Evolutionary conservation across 2,888 invertebrate genomes (phyloP), one percentile per base, ranked within the genome.

Genomic region (Lordiphosa fenestrarum): DNA sequence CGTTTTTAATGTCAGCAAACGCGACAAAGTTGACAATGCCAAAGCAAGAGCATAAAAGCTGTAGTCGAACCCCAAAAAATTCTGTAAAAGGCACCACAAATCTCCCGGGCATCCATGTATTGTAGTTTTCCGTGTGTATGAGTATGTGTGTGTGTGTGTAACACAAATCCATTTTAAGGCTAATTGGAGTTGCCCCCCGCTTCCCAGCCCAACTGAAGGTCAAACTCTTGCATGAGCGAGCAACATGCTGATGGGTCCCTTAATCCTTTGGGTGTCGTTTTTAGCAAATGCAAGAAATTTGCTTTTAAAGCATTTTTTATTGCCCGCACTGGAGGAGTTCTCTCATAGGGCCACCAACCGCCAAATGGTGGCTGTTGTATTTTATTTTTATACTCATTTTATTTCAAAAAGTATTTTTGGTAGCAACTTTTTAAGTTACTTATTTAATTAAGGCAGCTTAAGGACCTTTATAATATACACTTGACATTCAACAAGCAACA

Each of bases 131-230:
- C 30, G 37, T 49, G 41, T 50, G 44, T 35, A 19, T 21, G 15
- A 35, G 19, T 47, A 57, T 72, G 77, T 47, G 66, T 72, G 77
- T 2, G 15, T 36, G 57, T 72, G 77, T 81, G 73, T 70, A 62
- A 76, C 73, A 76, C 73, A 80, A 84, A 77, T 84, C 81, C 84
- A 77, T 84, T 84, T 81, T 80, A 54, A 57, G 81, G 77, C 84
- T 84, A 84, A 77, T 77, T 77, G 84, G 77, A 70, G 71, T 66
- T 59, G 62, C 55, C 61, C 51, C 54, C 61, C 51, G 48, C 51
- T 42, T 52, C 61, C 47, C 54, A 48, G 42, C 48, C 38, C 44
- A 48, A 30, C 30, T 56, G 66, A 52, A 60, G 50, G 38, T 51
- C 53, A 69, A 60, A 46, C 66, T 47, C 49, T 53, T 59, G 76